Evolutionary conservation across 2,113 vertebrate species (phyloP), one percentile per base, ranked within the genome.

Genomic region (Brachyhypopomus gauderio): DNA sequence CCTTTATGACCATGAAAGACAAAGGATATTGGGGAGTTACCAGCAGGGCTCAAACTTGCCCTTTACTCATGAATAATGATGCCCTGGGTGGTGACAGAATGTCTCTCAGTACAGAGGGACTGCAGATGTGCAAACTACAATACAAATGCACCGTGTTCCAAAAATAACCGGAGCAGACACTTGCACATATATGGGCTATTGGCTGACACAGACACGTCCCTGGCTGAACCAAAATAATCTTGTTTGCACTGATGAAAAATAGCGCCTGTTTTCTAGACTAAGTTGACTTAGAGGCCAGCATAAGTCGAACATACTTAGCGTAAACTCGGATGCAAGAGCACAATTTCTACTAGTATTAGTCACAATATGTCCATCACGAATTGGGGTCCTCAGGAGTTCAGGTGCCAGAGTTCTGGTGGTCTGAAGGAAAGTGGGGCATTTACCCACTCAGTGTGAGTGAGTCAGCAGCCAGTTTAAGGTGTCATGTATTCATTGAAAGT

Each of bases 1-100:
- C 70, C 71, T 80, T 48, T 4, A 45, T 80, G 72, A 70, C 80
- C 80, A 76, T 12, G 55, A 45, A 70, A 48, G 67, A 59, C 62
- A 58, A 75, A 67, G 4, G 63, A 81, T 81, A 75, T 71, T 72
- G n/a, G 22, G 5, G 34, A 55, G 72, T 22, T 41, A 70, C 30
- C 64, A 36, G 30, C 64, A 34, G 64, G 64, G 70, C 77, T 74
- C 70, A 30, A 52, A 30, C 70, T 80, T 66, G 70, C 58, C 70
- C 78, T 80, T 80, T 66, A 22, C 20, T 80, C 41, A 74, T 20
- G 59, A 55, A 73, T 36, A 80, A 72, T 41, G 58, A 62, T 12
- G 58, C 58, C 34, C 45, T 22, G 20, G 70, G 70, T 19, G 38
- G 16, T 55, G 58, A 63, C 36, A 41, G 48, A 56, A 23, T 2